phyloP scores from a whole-genome alignment of 2,888 invertebrate species.

The Candidula unifasciata region DNA sequence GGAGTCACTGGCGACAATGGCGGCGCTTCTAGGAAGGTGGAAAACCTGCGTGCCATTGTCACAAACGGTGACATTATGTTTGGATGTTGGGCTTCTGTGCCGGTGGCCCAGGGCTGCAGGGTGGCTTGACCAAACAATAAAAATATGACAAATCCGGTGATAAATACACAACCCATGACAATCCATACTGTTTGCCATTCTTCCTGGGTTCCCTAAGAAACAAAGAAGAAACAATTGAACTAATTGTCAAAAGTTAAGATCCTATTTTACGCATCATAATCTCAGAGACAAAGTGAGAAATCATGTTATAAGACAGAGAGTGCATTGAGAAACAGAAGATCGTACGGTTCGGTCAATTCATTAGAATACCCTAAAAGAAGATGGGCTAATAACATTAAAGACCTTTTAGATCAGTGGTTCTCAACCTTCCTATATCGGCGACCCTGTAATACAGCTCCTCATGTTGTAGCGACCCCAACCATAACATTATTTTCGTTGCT shows the following conservation, averaged over 20 bases:
- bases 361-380: too few species aligned
- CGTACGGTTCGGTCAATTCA: too few species aligned
- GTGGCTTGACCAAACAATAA: slow-evolving; percentile 18
- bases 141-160: background rate
- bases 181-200: slow-evolving; percentile 39
- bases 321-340: too few species aligned
- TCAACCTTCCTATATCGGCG: too few species aligned
- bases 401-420: too few species aligned
- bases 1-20: slow-evolving; percentile 8
- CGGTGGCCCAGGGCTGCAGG: slow-evolving; percentile 38
- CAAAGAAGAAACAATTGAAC: background rate
- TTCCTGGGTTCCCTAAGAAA: slow-evolving; percentile 25
- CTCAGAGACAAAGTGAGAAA: too few species aligned
- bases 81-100: background rate
- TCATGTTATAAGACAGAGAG: too few species aligned
- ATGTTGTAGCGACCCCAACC: too few species aligned
- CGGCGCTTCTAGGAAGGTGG: slow-evolving; percentile 9
- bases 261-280: background rate
- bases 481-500: too few species aligned
- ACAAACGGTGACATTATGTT: slow-evolving; percentile 26
- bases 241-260: too few species aligned
- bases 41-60: slow-evolving; percentile 30
- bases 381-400: too few species aligned
- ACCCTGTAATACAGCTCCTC: too few species aligned
- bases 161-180: background rate